A percentile compares a stretch with the other conserved stretches of the same genome.
phyloP scores from a whole-genome alignment of 2,113 vertebrate genomes.

The Cephalopholis sonnerati region DNA sequence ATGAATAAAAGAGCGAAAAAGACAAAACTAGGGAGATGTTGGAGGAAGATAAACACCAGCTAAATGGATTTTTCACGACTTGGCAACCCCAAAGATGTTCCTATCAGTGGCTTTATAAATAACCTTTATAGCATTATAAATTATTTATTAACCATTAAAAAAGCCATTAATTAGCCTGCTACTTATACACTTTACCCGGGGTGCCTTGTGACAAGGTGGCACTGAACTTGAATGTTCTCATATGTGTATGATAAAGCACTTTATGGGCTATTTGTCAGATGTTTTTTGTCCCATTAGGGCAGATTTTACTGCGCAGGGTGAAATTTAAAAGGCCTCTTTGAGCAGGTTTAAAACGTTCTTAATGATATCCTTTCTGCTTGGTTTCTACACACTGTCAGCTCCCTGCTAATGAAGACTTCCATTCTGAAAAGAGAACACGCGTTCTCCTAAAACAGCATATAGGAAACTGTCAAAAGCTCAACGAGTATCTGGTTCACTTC shows the following conservation, averaged over 20 bases:
- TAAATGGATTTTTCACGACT: neutral
- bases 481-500: slow-evolving; percentile 19
- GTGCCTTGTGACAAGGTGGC: no score
- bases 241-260: no score
- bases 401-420: neutral
- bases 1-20: neutral
- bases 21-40: neutral
- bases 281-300: neutral
- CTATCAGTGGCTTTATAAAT: neutral
- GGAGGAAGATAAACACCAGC: neutral
- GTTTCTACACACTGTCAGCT: neutral
- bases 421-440: neutral
- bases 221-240: no score
- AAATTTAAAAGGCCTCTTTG: neutral
- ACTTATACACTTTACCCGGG: no score
- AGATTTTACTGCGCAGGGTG: no score
- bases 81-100: neutral
- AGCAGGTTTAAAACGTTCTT: neutral
- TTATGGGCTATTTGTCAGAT: neutral
- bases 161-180: neutral
- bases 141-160: neutral
- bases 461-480: slow-evolving; percentile 19
- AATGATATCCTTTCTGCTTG: neutral
- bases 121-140: neutral
- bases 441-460: neutral